A percentile compares a stretch with the other conserved stretches of the same genome.
phyloP scores from a whole-genome alignment of 2,113 vertebrate species.

The Notarius quadriscutis region DNA sequence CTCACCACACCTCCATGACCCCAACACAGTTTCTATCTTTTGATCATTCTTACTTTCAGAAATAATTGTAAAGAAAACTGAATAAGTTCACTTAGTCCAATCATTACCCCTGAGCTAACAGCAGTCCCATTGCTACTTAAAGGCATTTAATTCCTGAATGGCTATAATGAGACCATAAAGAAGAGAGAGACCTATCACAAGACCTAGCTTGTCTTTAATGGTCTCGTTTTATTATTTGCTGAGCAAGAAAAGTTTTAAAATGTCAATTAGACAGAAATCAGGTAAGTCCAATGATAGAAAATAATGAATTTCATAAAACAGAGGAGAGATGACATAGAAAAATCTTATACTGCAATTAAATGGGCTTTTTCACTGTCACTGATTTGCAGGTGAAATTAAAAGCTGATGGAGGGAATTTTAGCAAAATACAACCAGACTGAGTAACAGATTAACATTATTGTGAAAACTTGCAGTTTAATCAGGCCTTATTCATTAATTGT shows the following conservation, averaged over 20 bases:
- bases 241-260: not conserved
- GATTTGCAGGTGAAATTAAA: not conserved
- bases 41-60: not conserved
- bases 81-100: constrained; percentile 10
- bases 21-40: not conserved
- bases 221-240: constrained; percentile 2
- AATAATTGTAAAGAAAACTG: constrained; percentile 6
- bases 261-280: not conserved
- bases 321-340: not conserved
- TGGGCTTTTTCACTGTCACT: not conserved
- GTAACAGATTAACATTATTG: not conserved
- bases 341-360: not conserved
- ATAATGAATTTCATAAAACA: not conserved
- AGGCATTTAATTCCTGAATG: constrained; percentile 21
- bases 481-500: too few relatives aligned
- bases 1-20: too few relatives aligned
- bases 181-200: not conserved
- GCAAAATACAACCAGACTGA: not conserved
- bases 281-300: not conserved
- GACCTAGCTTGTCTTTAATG: not conserved
- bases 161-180: constrained; percentile 8
- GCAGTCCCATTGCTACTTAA: constrained; percentile 2
- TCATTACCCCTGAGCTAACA: not conserved
- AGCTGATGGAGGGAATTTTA: not conserved
- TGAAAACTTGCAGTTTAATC: not conserved